phyloP scores from a whole-genome alignment of 2,888 invertebrate genomes.

The Nyleta sp. region DNA sequence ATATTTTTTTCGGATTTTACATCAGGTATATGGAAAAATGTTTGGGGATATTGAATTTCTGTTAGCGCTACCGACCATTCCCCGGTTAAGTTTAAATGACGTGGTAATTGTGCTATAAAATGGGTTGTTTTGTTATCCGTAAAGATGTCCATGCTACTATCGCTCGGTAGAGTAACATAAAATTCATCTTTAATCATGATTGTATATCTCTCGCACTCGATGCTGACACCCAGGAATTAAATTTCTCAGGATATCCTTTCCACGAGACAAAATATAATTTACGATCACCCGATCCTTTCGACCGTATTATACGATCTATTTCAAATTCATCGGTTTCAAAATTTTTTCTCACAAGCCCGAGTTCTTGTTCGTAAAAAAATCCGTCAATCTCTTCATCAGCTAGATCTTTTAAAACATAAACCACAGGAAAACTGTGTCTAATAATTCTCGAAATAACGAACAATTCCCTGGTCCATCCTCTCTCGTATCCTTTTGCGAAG shows the following conservation, averaged over 20 bases:
- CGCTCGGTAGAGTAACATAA: constrained; percentile 7
- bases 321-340: constrained; percentile 14
- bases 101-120: constrained; percentile 12
- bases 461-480: constrained; percentile 7
- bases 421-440: neutral
- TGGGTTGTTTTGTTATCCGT: constrained; percentile 12
- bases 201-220: neutral
- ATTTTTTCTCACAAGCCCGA: constrained; percentile 29
- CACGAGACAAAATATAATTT: constrained; percentile 9
- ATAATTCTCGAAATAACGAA: neutral
- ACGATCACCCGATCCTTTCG: neutral
- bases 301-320: constrained; percentile 8
- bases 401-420: constrained; percentile 14
- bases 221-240: constrained; percentile 6
- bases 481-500: constrained; percentile 22
- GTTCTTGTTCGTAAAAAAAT: constrained; percentile 17
- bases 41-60: constrained; percentile 13
- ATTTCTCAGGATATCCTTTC: constrained; percentile 23
- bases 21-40: constrained; percentile 3
- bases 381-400: constrained; percentile 17
- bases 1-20: constrained; percentile 20
- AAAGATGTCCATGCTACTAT: constrained; percentile 8
- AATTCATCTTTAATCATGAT: constrained; percentile 15
- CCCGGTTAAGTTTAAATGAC: neutral
- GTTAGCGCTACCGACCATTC: neutral